phyloP scores from a whole-genome alignment of 2,113 vertebrate genomes.

The Pomatorhinus ruficollis region DNA sequence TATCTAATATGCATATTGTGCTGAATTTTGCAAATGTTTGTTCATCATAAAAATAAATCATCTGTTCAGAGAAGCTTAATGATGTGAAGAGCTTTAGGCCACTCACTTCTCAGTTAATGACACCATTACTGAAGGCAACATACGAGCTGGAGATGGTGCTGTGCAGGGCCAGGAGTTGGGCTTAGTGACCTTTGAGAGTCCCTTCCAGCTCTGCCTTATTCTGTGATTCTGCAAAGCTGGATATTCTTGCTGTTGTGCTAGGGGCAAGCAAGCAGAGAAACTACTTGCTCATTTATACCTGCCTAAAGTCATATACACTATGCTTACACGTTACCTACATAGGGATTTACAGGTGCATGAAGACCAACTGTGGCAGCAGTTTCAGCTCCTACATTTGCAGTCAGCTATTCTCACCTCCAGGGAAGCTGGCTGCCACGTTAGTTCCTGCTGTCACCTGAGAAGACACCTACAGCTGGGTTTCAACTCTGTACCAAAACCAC shows the following conservation, averaged over 20 bases:
- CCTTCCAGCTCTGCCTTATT: background rate
- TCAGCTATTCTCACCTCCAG: background rate
- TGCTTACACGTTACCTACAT: background rate
- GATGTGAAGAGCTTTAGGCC: background rate
- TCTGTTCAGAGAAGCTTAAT: background rate
- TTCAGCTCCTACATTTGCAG: background rate
- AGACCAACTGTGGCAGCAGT: background rate
- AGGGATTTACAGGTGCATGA: background rate
- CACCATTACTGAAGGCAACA: background rate
- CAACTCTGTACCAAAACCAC: background rate
- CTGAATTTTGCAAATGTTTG: background rate
- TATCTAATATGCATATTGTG: background rate
- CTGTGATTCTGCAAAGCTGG: background rate
- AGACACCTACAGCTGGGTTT: background rate
- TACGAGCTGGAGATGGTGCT: background rate
- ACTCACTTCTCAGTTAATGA: background rate
- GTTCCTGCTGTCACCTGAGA: background rate
- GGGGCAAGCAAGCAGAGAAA: background rate
- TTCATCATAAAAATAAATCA: background rate
- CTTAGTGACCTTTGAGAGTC: background rate
- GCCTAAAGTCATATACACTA: accelerated
- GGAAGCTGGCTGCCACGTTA: accelerated
- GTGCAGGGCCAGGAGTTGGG: too few relatives aligned
- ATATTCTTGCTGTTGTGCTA: background rate
- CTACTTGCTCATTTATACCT: background rate